Evolutionary conservation across 2,888 invertebrate genomes (phyloP).

Genomic region (Volucella zonaria): DNA sequence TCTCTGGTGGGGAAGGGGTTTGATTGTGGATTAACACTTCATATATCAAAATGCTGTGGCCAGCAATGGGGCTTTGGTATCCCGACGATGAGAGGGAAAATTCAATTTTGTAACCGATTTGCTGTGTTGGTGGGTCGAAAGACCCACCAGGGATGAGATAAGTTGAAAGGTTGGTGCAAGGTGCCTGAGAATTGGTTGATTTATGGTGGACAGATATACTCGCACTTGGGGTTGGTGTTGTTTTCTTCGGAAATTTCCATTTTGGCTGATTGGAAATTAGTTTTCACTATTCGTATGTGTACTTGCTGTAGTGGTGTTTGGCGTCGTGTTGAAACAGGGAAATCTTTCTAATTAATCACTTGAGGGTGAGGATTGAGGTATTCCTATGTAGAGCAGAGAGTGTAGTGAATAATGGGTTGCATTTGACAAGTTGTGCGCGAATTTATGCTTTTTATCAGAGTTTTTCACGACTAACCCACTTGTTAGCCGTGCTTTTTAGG

Average conservation of each 20-base stretch:
- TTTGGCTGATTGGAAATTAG: slow-evolving; percentile 71
- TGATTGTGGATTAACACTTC: slow-evolving; percentile 66
- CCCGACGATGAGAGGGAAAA: slow-evolving; percentile 53
- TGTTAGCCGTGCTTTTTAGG: no score
- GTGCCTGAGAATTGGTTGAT: slow-evolving; percentile 65
- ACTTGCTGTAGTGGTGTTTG: slow-evolving; percentile 4
- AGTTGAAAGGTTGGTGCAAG: neutral
- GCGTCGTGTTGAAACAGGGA: slow-evolving; percentile 7
- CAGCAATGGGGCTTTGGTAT: slow-evolving; percentile 29
- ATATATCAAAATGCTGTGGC: slow-evolving; percentile 73
- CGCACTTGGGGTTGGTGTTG: slow-evolving; percentile 67
- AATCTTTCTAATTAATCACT: slow-evolving; percentile 59
- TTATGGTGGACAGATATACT: slow-evolving; percentile 65
- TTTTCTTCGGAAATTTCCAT: slow-evolving; percentile 46
- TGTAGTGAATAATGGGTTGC: slow-evolving; percentile 36
- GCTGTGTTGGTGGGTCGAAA: slow-evolving; percentile 38
- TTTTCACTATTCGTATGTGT: slow-evolving; percentile 50
- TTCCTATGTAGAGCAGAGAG: neutral
- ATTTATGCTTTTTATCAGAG: no score
- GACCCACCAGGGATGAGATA: neutral
- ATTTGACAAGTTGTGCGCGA: slow-evolving; percentile 1
- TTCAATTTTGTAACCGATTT: slow-evolving; percentile 71
- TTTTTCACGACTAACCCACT: no score
- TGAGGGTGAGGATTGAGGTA: slow-evolving; percentile 2
- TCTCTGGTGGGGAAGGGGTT: slow-evolving; percentile 27